Conservation (phyloP, 2,113 vertebrate species). For the Notechis scutatus region DNA sequence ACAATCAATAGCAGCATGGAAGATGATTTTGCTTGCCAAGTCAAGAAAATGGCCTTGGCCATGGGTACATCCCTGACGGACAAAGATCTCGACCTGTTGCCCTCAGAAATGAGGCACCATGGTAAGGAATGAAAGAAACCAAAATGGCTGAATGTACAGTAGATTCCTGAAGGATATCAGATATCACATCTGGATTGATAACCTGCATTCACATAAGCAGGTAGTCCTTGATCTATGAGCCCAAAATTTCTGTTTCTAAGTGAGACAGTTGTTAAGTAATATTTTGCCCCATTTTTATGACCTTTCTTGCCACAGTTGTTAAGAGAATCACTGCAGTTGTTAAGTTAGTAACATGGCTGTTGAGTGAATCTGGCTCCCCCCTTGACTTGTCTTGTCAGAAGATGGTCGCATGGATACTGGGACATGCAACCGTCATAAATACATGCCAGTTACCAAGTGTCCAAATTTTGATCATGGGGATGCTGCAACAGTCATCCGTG, state of each 20-base stretch:
- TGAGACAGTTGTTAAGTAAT: neutral
- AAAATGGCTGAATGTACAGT: neutral
- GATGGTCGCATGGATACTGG: neutral
- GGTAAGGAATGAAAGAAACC: constrained; percentile 28
- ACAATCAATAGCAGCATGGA: constrained; percentile 33
- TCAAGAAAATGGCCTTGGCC: constrained; percentile 62
- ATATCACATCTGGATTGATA: neutral
- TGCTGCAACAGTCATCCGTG: neutral
- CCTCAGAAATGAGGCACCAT: constrained; percentile 47
- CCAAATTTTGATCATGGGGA: neutral
- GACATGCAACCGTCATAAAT: neutral
- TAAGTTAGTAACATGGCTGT: neutral
- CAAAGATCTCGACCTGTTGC: constrained; percentile 51
- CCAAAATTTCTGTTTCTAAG: neutral
- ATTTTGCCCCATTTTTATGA: neutral
- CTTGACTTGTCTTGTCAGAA: neutral
- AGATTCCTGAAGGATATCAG: neutral
- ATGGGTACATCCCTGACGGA: constrained; percentile 59
- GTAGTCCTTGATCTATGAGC: neutral
- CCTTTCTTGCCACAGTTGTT: neutral
- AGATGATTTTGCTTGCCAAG: constrained; percentile 43
- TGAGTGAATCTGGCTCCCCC: neutral
- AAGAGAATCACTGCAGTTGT: neutral
- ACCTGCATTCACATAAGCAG: neutral
- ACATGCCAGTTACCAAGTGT: neutral